phyloP scores from a whole-genome alignment of 2,797 vertebrate genomes.

The Crocodylus rhombifer region DNA sequence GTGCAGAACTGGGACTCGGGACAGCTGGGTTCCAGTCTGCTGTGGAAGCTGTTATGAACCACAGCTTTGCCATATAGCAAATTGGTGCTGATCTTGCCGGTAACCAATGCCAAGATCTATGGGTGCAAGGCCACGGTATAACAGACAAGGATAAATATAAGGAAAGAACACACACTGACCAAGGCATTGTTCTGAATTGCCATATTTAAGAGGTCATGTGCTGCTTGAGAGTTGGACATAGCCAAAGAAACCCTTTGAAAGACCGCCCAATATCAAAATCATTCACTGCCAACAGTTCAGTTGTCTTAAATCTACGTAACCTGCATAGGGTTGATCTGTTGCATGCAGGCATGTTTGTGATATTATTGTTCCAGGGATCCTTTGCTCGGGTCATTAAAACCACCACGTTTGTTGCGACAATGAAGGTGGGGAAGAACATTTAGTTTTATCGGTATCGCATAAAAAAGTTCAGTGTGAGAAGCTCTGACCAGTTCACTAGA shows the following conservation, averaged over 20 bases:
- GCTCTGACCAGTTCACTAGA: neutral
- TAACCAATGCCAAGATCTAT: neutral
- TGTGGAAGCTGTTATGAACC: neutral
- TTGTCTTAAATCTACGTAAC: too few species aligned
- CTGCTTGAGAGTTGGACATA: too few species aligned
- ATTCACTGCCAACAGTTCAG: too few species aligned
- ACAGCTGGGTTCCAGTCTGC: neutral
- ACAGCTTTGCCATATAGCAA: neutral
- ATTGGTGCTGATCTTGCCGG: neutral
- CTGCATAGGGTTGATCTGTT: too few species aligned
- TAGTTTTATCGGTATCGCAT: neutral
- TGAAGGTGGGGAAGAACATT: rapidly evolving
- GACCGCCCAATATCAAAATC: too few species aligned
- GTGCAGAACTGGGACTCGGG: neutral
- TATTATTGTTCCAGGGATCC: neutral
- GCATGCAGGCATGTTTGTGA: neutral
- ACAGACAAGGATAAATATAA: neutral
- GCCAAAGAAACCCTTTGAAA: too few species aligned
- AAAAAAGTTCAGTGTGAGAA: too few species aligned
- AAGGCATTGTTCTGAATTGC: too few species aligned
- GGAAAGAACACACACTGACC: too few species aligned
- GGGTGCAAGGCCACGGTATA: neutral
- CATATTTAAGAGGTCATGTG: too few species aligned
- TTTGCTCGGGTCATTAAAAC: rapidly evolving
- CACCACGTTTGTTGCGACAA: neutral